Conservation (phyloP, 37 sponge, comb jelly and placozoan genomes). For the Agelas oroides region DNA sequence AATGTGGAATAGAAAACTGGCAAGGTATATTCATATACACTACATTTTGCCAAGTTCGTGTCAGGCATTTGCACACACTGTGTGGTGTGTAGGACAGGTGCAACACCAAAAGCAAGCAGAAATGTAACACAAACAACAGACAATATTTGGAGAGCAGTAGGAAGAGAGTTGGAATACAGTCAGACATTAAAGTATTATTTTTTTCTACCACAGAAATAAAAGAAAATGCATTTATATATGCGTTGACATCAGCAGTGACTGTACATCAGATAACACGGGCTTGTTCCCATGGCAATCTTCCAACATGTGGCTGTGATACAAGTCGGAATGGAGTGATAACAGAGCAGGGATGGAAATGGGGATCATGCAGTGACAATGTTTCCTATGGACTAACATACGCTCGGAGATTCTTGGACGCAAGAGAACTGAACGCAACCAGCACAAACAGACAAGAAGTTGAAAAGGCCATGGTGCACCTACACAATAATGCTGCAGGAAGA, state of each 20-base stretch:
- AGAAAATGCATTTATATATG: slow-evolving; percentile 76
- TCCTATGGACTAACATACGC: slow-evolving; percentile 61
- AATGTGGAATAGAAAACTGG: no score
- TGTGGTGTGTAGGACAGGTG: no score
- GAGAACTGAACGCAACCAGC: slow-evolving; percentile 20
- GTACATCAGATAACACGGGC: slow-evolving; percentile 57
- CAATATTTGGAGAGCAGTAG: no score
- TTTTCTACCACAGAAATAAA: slow-evolving; percentile 31
- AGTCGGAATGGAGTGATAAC: slow-evolving; percentile 26
- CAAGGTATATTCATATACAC: no score
- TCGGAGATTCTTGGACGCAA: slow-evolving; percentile 52
- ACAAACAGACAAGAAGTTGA: not conserved
- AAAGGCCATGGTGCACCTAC: slow-evolving; percentile 44
- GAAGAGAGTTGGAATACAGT: no score
- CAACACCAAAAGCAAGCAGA: no score
- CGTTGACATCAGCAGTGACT: slow-evolving; percentile 66
- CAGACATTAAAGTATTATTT: no score
- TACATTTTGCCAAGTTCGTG: no score
- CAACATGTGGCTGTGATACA: slow-evolving; percentile 62
- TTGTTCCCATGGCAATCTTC: slow-evolving; percentile 47
- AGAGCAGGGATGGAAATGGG: slow-evolving; percentile 59
- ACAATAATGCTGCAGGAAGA: slow-evolving; percentile 75
- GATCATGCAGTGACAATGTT: slow-evolving; percentile 69
- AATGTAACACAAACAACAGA: no score
- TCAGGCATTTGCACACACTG: no score